A percentile compares a stretch with the other conserved stretches of the same genome.
Conservation (phyloP, 2,113 vertebrate species). For the Montifringilla adamsi region DNA sequence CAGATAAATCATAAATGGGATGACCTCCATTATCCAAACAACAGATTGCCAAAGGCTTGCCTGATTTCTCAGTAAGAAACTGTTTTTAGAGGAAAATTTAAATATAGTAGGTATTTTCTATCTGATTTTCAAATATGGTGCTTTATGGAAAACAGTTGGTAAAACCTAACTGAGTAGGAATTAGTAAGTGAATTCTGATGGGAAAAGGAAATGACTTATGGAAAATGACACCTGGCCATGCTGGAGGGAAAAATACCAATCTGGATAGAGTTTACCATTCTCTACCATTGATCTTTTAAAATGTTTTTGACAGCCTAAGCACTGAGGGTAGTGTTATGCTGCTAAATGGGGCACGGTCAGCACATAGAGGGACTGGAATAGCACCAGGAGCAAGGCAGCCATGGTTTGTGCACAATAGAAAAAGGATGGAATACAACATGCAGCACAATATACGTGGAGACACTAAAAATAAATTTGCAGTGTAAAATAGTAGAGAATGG, state of each 20-base stretch:
- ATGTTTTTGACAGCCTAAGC: not conserved
- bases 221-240: constrained; percentile 3
- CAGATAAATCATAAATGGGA: not conserved
- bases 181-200: not conserved
- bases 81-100: not conserved
- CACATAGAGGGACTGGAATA: not conserved
- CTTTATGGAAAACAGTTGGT: not conserved
- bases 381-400: not conserved
- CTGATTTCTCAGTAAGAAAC: not conserved
- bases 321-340: not conserved
- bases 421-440: not conserved
- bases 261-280: not conserved
- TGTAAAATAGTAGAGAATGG: not conserved
- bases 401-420: not conserved
- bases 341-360: not conserved
- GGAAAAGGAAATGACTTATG: not conserved
- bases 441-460: not conserved
- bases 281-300: not conserved
- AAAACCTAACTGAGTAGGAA: not conserved
- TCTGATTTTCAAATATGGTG: not conserved
- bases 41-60: not conserved
- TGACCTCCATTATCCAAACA: not conserved
- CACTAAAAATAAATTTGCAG: not conserved
- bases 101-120: not conserved
- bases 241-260: not conserved